Conservation (phyloP, 2,797 vertebrate genomes). For the Acrossocheilus fasciatus region DNA sequence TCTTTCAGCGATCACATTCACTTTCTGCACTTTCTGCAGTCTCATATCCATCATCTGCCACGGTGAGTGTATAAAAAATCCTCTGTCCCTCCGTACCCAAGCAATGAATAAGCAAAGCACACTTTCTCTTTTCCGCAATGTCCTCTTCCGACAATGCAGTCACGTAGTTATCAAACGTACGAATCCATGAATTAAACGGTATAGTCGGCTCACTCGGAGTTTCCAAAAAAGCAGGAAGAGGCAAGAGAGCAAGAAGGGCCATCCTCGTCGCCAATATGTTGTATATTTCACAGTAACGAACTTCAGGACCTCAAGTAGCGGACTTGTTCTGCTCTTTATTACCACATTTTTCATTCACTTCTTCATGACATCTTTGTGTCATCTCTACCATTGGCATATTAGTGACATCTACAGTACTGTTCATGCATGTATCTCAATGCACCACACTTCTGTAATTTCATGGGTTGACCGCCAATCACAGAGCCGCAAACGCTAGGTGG, state of each 20-base stretch:
- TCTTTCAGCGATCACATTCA: not conserved
- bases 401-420: too few species aligned
- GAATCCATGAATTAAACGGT: not conserved
- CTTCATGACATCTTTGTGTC: too few species aligned
- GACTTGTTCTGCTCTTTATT: too few species aligned
- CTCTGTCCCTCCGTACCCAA: not conserved
- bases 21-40: not conserved
- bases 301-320: too few species aligned
- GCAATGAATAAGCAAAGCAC: not conserved
- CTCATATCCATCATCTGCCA: not conserved
- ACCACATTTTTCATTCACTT: too few species aligned
- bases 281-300: not conserved
- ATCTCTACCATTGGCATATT: too few species aligned
- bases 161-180: not conserved
- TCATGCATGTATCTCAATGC: too few species aligned
- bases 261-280: not conserved
- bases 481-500: too few species aligned
- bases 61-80: not conserved
- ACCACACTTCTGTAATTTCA: too few species aligned
- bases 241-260: not conserved
- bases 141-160: not conserved
- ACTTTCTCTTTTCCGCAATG: not conserved
- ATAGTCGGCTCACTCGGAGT: not conserved
- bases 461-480: too few species aligned
- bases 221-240: not conserved